Conservation (phyloP, 1,140 invertebrate genomes). For the Drosophila setifemur region DNA sequence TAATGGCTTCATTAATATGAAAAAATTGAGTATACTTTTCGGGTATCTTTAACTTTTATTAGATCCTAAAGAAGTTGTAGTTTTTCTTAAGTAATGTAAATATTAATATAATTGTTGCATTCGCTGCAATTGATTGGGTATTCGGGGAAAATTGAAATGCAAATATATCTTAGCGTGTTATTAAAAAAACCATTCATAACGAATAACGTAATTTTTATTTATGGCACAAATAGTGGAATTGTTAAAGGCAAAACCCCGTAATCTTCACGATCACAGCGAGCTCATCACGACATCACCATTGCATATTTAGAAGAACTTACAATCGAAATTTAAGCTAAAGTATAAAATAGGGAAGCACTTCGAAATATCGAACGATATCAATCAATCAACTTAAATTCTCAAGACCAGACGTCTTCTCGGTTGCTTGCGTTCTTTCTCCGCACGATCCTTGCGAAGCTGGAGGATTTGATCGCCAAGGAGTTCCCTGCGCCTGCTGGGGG, state of each 20-base stretch:
- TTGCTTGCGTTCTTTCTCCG: slow-evolving; percentile 21
- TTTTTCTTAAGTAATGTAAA: no score
- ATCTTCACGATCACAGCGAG: not conserved
- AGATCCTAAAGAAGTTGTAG: no score
- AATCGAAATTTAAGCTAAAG: slow-evolving; percentile 34
- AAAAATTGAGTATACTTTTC: no score
- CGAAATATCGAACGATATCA: not conserved
- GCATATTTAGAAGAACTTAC: slow-evolving; percentile 50
- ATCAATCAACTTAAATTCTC: slow-evolving; percentile 22
- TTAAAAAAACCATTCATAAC: no score
- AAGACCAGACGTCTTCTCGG: slow-evolving; percentile 30
- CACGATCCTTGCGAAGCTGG: slow-evolving; percentile 13
- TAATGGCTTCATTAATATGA: no score
- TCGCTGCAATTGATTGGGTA: no score
- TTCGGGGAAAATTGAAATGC: no score
- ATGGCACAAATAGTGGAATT: slow-evolving; percentile 11
- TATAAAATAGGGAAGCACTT: slow-evolving; percentile 61
- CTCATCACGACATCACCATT: not conserved
- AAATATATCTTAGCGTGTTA: no score
- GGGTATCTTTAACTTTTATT: no score
- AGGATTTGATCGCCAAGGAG: slow-evolving; percentile 9
- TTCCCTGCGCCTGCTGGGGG: slow-evolving; percentile 19
- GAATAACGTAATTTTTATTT: slow-evolving; percentile 7
- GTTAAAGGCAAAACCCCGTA: slow-evolving; percentile 1
- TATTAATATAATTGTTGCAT: no score